Evolutionary conservation across 2,113 vertebrate species (phyloP), one percentile per base, ranked within the genome.

Genomic region (Sula dactylatra): DNA sequence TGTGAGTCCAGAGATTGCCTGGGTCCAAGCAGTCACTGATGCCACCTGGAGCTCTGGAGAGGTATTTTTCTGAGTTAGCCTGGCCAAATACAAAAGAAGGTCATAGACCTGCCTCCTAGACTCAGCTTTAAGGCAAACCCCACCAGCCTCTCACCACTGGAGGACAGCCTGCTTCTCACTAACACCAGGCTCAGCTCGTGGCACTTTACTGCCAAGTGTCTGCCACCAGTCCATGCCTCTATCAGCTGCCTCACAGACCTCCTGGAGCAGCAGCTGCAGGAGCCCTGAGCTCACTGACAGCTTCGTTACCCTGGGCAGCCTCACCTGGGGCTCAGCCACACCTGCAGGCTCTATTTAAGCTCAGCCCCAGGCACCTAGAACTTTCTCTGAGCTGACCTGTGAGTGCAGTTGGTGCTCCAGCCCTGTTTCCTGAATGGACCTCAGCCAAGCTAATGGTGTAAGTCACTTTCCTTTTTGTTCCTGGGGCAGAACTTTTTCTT

Each of bases 211-310:
- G 42, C 26, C 0, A 1, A 54, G 19, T 16, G 49, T 42, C 12
- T 58, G 16, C 20, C 42, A 45, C 31, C 38, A 24, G n/a, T 14
- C 31, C 11, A 2, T 40, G 15, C 29, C 12, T 59, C 38, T 65
- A 13, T 6, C 27, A 61, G 55, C 45, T 62, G 27, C 54, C 61
- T 27, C 11, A 7, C 17, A 3, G 18, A 13, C 22, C 32, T 65
- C 34, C 17, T 31, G 22, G 21, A 49, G 17, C 16, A 31, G 47
- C 10, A 27, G 26, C 61, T 73, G 34, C 26, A 58, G 22, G 31
- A 56, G 25, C 40, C 27, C 21, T 0, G 0, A 21, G 11, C 7
- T 69, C 22, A 7, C 24, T 6, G 10, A 4, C 10, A 29, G 16
- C 40, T 67, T 49, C 1, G 0, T 62, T 64, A 69, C 29, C 5